Conservation (phyloP, 1,140 invertebrate genomes). For the Tetramorium parvispinum region DNA sequence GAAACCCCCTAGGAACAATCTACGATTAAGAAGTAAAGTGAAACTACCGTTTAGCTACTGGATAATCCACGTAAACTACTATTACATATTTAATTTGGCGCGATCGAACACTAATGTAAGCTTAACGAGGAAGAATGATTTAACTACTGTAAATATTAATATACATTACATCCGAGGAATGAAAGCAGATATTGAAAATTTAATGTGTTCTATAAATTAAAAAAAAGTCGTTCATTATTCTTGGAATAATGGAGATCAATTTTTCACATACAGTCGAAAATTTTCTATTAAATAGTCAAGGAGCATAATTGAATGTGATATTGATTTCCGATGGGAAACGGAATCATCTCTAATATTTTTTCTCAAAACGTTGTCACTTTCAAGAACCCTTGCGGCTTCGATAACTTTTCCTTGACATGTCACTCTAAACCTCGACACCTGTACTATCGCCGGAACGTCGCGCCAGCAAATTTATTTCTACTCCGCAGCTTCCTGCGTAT, state of each 20-base stretch:
- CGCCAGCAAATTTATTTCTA: conserved; percentile 33
- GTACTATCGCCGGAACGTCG: not conserved
- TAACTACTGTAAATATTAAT: not conserved
- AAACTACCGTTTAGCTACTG: not conserved
- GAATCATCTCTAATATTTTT: not conserved
- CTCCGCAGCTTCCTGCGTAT: not conserved
- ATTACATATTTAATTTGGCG: not conserved
- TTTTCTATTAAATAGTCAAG: not conserved
- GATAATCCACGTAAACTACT: not conserved
- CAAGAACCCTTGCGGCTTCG: not conserved
- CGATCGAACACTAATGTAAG: not conserved
- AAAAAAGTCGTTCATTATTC: not conserved
- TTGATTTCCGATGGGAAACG: not conserved
- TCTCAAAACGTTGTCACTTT: conserved; percentile 6
- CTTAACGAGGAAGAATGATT: not conserved
- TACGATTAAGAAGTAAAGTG: not conserved
- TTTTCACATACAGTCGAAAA: not conserved
- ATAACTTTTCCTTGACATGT: conserved; percentile 33
- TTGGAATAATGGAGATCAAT: not conserved
- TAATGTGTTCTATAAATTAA: not conserved
- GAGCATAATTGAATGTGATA: not conserved
- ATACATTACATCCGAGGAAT: not conserved
- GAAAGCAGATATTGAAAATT: not conserved
- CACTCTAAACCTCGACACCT: conserved; percentile 13
- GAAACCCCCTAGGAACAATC: not conserved